phyloP scores from a whole-genome alignment of 2,888 invertebrate species.

The Cephus runcator region DNA sequence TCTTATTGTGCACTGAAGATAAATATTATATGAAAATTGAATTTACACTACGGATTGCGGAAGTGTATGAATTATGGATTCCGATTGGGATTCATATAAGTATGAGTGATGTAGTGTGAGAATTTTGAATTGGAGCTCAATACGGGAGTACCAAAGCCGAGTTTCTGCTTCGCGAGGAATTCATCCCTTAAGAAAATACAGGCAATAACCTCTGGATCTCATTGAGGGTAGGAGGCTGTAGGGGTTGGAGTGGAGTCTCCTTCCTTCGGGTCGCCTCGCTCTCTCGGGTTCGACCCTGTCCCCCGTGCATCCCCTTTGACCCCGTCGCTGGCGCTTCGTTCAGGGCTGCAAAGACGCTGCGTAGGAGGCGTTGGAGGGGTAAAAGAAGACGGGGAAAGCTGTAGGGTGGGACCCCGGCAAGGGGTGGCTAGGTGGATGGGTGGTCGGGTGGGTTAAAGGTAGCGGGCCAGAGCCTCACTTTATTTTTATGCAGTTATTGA shows the following conservation, averaged over 20 bases:
- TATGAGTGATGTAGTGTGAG: background rate
- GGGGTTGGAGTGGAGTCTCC: constrained; percentile 8
- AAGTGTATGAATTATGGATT: background rate
- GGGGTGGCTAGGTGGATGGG: constrained; percentile 28
- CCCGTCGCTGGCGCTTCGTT: background rate
- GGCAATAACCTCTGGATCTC: constrained; percentile 59
- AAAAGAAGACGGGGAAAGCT: constrained; percentile 24
- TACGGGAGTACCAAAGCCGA: background rate
- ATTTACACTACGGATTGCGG: background rate
- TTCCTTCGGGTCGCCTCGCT: background rate
- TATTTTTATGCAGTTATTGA: constrained; percentile 67
- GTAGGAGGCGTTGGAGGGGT: constrained; percentile 25
- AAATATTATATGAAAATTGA: background rate
- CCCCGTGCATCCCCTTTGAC: constrained; percentile 1
- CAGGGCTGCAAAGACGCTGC: constrained; percentile 24
- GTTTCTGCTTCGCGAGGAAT: constrained; percentile 1
- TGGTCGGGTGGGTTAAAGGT: constrained; percentile 58
- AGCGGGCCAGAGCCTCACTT: constrained; percentile 65
- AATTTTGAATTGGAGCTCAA: background rate
- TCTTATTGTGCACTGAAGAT: background rate
- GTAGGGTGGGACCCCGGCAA: constrained; percentile 24
- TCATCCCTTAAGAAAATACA: constrained; percentile 56
- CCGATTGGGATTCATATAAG: background rate
- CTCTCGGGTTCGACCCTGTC: background rate
- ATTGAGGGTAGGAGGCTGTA: constrained; percentile 37